Conservation (phyloP, 2,113 vertebrate species). For the Junco hyemalis region DNA sequence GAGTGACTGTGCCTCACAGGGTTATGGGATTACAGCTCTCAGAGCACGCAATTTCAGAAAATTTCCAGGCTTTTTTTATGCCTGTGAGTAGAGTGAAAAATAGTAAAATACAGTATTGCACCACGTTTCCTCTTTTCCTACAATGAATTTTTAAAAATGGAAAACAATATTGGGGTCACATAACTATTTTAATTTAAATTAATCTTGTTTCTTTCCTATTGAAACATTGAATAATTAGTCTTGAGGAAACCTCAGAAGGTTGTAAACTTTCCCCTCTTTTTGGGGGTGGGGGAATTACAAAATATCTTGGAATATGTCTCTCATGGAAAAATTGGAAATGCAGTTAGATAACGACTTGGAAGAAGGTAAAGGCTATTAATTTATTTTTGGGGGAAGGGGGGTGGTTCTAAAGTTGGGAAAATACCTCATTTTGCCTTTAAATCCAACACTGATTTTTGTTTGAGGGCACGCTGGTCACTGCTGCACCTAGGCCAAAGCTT, state of each 20-base stretch:
- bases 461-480: not conserved
- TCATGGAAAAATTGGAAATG: not conserved
- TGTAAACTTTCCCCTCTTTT: not conserved
- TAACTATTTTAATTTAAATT: not conserved
- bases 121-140: not conserved
- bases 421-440: not conserved
- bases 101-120: not conserved
- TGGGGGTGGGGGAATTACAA: accelerated
- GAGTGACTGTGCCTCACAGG: not conserved
- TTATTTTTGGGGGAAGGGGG: not conserved
- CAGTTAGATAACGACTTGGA: not conserved
- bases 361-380: not conserved
- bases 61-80: not conserved
- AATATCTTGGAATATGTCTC: not conserved
- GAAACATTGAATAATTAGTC: not conserved
- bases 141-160: not conserved
- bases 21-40: not conserved
- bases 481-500: not conserved
- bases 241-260: not conserved
- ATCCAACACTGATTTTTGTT: accelerated
- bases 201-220: not conserved
- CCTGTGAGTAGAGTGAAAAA: not conserved
- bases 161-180: not conserved
- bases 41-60: not conserved
- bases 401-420: not conserved